These are phyloP conservation scores for Ichneumon xanthorius DNA, from an alignment of 2,888 invertebrate genomes.

Conservation along the genomic window DNA sequence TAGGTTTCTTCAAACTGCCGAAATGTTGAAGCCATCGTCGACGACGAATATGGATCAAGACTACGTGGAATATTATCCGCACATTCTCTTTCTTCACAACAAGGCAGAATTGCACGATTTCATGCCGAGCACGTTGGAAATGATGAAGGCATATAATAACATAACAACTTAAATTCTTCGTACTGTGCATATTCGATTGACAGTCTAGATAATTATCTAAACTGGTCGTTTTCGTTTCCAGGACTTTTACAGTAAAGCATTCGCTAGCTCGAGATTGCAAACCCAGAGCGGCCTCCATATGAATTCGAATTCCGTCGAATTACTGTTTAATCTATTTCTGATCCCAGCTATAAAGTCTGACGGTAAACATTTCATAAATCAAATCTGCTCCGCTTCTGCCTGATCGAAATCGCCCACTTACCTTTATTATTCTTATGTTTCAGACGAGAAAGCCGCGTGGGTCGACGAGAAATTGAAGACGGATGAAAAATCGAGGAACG, in stretches of 20 bases:
- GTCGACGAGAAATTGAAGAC: conserved; percentile 68
- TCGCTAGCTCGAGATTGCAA: conserved; percentile 89
- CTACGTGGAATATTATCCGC: conserved; percentile 92
- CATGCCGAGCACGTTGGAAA: conserved; percentile 87
- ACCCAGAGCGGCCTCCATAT: conserved; percentile 89
- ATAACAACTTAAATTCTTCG: conserved; percentile 63
- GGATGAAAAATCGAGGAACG: conserved; percentile 76
- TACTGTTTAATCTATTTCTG: conserved; percentile 89
- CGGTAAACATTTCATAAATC: conserved; percentile 74
- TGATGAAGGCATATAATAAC: conserved; percentile 86
- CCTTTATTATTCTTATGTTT: conserved; percentile 39
- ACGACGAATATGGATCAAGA: conserved; percentile 88
- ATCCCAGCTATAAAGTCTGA: conserved; percentile 88
- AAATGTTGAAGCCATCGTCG: conserved; percentile 94
- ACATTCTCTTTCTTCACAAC: conserved; percentile 93
- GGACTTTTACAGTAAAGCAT: conserved; percentile 86
- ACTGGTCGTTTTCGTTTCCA: conserved; percentile 67
- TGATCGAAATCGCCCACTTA: conserved; percentile 4
- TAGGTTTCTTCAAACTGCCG: conserved; percentile 93
- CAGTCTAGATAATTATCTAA: conserved; percentile 39
- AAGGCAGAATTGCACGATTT: conserved; percentile 92
- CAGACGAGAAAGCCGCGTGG: conserved; percentile 73
- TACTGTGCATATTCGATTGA: conserved; percentile 15
- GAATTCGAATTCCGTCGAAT: conserved; percentile 87
- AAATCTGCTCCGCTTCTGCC: background rate